phyloP scores from a whole-genome alignment of 2,113 vertebrate genomes.

The Carassius gibelio region DNA sequence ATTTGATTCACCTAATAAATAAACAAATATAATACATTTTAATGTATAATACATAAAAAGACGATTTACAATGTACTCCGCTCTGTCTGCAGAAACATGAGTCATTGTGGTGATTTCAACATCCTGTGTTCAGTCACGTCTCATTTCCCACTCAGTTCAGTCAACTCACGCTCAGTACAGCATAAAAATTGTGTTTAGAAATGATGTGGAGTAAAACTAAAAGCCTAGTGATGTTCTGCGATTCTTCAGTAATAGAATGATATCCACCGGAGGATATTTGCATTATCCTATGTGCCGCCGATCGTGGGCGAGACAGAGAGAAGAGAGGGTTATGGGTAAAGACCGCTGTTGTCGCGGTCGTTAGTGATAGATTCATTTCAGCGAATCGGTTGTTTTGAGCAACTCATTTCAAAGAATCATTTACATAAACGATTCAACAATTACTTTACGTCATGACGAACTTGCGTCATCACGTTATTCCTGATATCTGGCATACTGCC shows the following conservation, averaged over 20 bases:
- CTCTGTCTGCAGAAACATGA: neutral
- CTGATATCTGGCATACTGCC: neutral
- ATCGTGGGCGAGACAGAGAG: constrained; percentile 34
- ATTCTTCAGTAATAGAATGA: neutral
- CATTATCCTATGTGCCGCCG: neutral
- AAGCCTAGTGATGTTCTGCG: neutral
- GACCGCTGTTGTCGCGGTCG: constrained; percentile 58
- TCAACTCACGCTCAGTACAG: neutral
- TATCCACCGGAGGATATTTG: constrained; percentile 3
- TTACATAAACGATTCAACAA: neutral
- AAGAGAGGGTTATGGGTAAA: constrained; percentile 73
- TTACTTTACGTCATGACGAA: neutral
- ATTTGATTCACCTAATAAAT: neutral
- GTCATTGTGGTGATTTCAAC: neutral
- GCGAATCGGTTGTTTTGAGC: neutral
- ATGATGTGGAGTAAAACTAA: neutral
- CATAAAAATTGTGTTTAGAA: neutral
- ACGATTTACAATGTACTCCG: neutral
- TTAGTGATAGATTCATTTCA: constrained; percentile 52
- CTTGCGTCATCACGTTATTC: neutral
- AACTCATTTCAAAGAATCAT: constrained; percentile 49
- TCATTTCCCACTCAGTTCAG: neutral
- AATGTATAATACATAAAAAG: neutral
- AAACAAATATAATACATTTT: neutral
- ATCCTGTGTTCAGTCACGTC: neutral